Conservation (phyloP, 2,797 vertebrate genomes). For the Anableps anableps region DNA sequence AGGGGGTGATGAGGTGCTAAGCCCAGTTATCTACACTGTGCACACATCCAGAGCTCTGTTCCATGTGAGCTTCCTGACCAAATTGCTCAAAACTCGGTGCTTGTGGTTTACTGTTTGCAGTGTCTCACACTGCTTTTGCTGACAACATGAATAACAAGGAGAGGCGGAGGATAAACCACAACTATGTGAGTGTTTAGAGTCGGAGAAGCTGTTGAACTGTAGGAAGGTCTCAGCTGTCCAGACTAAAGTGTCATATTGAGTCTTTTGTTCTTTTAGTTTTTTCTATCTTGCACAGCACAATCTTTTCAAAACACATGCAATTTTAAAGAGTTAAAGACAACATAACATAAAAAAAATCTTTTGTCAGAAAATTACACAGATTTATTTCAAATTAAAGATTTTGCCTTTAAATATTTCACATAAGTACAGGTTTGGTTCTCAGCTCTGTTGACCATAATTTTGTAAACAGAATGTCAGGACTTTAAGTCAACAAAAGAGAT, state of each 20-base stretch:
- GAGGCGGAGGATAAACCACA: conserved; percentile 50
- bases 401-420: background rate
- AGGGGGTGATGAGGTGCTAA: conserved; percentile 1
- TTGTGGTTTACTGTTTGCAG: conserved; percentile 30
- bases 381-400: background rate
- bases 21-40: conserved; percentile 24
- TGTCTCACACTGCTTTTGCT: conserved; percentile 31
- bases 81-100: conserved; percentile 12
- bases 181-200: conserved; percentile 33
- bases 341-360: background rate
- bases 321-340: background rate
- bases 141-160: conserved; percentile 33
- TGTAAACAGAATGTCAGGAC: background rate
- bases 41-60: conserved; percentile 18
- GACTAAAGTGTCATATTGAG: background rate
- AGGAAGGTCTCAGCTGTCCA: background rate
- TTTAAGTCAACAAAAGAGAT: background rate
- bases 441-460: background rate
- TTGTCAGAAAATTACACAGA: background rate
- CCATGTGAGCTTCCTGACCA: conserved; percentile 12
- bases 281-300: background rate
- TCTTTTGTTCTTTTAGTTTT: background rate
- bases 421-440: background rate
- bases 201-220: conserved; percentile 15
- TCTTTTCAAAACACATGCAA: background rate